phyloP scores from a whole-genome alignment of 2,113 vertebrate genomes.

The Pteropus alecto region DNA sequence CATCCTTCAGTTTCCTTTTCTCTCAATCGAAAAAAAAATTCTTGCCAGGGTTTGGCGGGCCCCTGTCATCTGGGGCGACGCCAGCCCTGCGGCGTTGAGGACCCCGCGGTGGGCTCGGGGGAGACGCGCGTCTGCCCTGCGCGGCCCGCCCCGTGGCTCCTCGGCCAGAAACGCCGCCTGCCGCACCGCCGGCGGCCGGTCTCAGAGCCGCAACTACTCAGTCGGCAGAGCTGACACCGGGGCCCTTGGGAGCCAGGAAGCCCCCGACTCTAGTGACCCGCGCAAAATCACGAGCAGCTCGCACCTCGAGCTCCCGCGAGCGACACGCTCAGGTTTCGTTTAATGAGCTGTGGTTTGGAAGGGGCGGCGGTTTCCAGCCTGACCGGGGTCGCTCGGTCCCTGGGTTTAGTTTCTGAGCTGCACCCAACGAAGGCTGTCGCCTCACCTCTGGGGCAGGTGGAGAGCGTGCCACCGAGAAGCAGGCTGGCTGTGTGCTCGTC shows the following conservation, averaged over 20 bases:
- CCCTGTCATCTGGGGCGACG: not conserved
- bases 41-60: not conserved
- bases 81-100: rapidly evolving
- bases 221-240: rapidly evolving
- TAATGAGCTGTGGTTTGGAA: rapidly evolving
- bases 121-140: rapidly evolving
- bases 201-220: rapidly evolving
- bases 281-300: not conserved
- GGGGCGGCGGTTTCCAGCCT: not conserved
- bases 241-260: not conserved
- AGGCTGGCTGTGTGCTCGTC: not conserved
- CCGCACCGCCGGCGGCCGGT: not conserved
- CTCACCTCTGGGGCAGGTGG: not conserved
- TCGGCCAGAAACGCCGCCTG: not conserved
- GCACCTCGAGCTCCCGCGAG: not conserved
- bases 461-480: rapidly evolving
- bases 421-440: rapidly evolving
- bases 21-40: not conserved
- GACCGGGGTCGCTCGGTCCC: rapidly evolving
- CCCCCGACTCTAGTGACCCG: not conserved
- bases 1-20: not conserved
- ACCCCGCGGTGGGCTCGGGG: rapidly evolving
- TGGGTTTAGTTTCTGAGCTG: not conserved
- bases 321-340: rapidly evolving
- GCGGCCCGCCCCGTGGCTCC: rapidly evolving